A percentile compares a stretch with the other conserved stretches of the same genome.
Conservation (phyloP, 1,140 invertebrate species). For the Cephus cinctus region DNA sequence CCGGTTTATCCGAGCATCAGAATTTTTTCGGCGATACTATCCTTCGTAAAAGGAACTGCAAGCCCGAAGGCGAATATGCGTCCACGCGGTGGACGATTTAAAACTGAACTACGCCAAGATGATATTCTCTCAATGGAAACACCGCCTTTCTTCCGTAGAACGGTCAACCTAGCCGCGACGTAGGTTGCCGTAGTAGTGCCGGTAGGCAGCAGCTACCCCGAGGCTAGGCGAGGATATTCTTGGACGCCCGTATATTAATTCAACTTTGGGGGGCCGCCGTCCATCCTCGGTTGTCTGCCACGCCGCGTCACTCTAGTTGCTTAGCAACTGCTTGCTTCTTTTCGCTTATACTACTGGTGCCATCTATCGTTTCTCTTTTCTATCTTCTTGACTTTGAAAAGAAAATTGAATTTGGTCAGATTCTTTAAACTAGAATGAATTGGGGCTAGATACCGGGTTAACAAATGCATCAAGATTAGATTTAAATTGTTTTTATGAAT, state of each 20-base stretch:
- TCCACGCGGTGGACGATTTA: not conserved
- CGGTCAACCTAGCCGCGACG: slow-evolving; percentile 13
- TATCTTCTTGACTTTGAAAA: too few species aligned
- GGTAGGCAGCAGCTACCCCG: slow-evolving; percentile 15
- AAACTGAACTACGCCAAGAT: slow-evolving; percentile 11
- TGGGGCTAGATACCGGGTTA: too few species aligned
- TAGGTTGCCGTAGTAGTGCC: slow-evolving; percentile 15
- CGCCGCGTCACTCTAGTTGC: slow-evolving; percentile 19
- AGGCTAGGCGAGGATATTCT: slow-evolving; percentile 29
- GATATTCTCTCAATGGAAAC: slow-evolving; percentile 1
- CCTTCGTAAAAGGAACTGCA: slow-evolving; percentile 3
- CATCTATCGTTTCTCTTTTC: too few species aligned
- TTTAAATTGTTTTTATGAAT: too few species aligned
- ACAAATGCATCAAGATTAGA: too few species aligned
- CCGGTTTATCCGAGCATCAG: slow-evolving; percentile 21
- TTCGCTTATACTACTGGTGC: too few species aligned
- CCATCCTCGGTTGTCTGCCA: slow-evolving; percentile 5
- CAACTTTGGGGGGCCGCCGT: slow-evolving; percentile 26
- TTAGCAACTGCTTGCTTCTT: slow-evolving; percentile 18
- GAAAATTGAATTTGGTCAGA: too few species aligned
- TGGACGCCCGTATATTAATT: slow-evolving; percentile 37
- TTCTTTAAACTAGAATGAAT: too few species aligned
- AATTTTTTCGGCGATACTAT: slow-evolving; percentile 1
- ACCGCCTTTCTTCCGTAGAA: not conserved
- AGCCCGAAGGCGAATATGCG: slow-evolving; percentile 9